Conservation (phyloP, 2,888 invertebrate species). For the Hydroisotoma schaefferi region DNA sequence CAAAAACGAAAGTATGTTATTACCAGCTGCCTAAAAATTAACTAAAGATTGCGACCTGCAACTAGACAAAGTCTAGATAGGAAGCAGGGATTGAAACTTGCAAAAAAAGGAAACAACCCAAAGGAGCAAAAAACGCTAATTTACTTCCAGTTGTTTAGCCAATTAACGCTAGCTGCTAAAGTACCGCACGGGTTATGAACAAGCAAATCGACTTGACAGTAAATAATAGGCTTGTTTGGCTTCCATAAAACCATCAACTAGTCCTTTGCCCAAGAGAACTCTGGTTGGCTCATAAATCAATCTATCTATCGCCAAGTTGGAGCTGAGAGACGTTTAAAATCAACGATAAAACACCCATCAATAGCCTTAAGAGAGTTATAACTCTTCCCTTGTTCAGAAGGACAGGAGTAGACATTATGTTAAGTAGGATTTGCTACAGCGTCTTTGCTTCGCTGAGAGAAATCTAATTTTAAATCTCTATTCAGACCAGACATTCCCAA, state of each 20-base stretch:
- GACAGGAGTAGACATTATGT: background rate
- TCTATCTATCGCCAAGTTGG: conserved; percentile 5
- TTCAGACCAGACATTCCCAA: too few species aligned
- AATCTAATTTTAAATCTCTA: conserved; percentile 6
- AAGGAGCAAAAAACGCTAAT: background rate
- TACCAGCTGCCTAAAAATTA: too few species aligned
- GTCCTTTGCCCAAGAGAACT: background rate
- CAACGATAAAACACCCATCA: background rate
- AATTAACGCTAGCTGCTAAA: background rate
- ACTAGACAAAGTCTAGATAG: too few species aligned
- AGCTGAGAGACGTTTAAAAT: conserved; percentile 3
- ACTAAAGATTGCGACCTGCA: too few species aligned
- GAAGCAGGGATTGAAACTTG: too few species aligned
- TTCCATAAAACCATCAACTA: background rate
- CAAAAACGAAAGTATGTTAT: too few species aligned
- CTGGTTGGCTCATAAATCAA: conserved; percentile 1
- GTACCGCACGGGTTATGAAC: background rate
- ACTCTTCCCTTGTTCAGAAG: background rate
- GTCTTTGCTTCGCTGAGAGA: too few species aligned
- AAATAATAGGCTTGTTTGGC: conserved; percentile 3
- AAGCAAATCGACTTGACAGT: conserved; percentile 6
- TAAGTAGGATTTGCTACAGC: too few species aligned
- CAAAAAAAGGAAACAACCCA: too few species aligned
- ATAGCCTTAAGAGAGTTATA: background rate
- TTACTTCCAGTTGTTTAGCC: background rate